phyloP scores from a whole-genome alignment of 2,888 invertebrate species.

The Heliconius charithonia region DNA sequence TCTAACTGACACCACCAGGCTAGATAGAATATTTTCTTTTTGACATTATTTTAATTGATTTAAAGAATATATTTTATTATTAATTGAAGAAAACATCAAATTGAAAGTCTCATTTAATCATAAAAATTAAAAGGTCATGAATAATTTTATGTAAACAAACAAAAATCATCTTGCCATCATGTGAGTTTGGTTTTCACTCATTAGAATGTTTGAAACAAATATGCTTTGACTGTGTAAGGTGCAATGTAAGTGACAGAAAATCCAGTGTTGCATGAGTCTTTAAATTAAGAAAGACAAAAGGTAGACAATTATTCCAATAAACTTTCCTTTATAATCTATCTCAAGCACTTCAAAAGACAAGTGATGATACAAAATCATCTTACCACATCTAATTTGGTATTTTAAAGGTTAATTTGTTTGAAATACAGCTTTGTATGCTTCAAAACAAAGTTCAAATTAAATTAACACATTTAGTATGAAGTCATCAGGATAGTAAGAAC shows the following conservation, averaged over 20 bases:
- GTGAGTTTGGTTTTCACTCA: no score
- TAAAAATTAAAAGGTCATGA: no score
- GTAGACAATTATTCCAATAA: background rate
- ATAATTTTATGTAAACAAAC: no score
- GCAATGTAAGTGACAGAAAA: background rate
- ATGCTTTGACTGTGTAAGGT: background rate
- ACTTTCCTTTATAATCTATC: background rate
- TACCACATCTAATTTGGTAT: constrained; percentile 14
- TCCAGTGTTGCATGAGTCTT: background rate
- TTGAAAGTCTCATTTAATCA: no score
- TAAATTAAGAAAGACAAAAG: background rate
- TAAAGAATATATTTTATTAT: no score
- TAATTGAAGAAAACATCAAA: no score
- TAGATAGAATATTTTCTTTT: no score
- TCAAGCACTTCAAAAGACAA: background rate
- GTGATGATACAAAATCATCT: constrained; percentile 3
- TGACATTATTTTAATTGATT: no score
- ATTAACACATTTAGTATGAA: constrained; percentile 21
- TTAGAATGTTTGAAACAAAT: no score
- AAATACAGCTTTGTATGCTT: background rate
- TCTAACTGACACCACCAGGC: no score
- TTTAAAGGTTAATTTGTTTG: background rate
- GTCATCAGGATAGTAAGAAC: constrained; percentile 33
- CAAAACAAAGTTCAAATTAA: constrained; percentile 24
- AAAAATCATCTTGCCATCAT: no score